Conservation (phyloP, 2,888 invertebrate species). For the Ephialtes manifestator region DNA sequence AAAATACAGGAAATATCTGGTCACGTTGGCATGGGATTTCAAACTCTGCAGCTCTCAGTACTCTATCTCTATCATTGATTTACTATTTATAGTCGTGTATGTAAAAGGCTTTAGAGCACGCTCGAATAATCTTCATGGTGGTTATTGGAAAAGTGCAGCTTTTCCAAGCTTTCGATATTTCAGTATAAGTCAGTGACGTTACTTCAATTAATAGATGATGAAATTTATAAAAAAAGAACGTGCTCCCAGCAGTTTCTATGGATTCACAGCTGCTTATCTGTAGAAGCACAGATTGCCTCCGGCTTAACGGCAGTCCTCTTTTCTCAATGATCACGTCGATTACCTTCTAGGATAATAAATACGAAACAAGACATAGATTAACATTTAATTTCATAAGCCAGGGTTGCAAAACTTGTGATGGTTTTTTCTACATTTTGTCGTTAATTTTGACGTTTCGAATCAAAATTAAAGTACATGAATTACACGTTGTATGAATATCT, state of each 20-base stretch:
- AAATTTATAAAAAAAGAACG: conserved; percentile 23
- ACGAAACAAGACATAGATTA: background rate
- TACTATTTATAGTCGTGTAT: conserved; percentile 81
- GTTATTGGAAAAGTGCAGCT: conserved; percentile 82
- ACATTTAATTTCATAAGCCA: conserved; percentile 10
- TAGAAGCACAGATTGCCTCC: background rate
- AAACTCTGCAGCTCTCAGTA: conserved; percentile 52
- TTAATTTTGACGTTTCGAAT: background rate
- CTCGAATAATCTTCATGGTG: conserved; percentile 81
- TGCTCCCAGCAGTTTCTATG: background rate
- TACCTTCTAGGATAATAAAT: background rate
- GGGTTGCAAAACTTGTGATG: conserved; percentile 12
- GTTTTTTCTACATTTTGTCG: background rate
- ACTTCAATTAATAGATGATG: conserved; percentile 57
- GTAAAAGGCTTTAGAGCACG: conserved; percentile 82
- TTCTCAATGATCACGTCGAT: conserved; percentile 1
- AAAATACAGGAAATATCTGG: conserved; percentile 19
- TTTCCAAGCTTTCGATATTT: conserved; percentile 61
- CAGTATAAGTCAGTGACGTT: conserved; percentile 48
- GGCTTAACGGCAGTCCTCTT: background rate
- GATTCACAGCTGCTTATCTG: conserved; percentile 2
- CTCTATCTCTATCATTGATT: conserved; percentile 69
- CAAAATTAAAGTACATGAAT: background rate
- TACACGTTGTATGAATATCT: background rate
- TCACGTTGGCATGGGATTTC: conserved; percentile 17